Base-by-base conservation (phyloP, 1,140 invertebrate species). In the Lordiphosa stackelbergi region DNA sequence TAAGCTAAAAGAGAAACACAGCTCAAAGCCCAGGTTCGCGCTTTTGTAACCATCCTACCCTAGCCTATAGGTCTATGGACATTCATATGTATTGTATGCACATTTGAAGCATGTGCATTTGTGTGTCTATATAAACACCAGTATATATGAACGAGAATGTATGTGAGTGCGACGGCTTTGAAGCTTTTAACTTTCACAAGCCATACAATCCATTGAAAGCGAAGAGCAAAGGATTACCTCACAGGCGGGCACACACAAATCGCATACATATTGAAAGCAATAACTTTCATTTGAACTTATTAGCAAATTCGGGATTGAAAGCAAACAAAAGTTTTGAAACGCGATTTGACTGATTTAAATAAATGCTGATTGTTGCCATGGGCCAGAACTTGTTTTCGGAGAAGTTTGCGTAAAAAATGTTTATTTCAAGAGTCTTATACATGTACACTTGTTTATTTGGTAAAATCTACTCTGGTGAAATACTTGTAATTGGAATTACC, bases 171-270 rank as follows among this genome's bases (percentile, higher is more conserved):
- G 43, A 46, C 28, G 31, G 31, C 13, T 12, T 49, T 37, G 35
- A 11, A 49, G 35, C 47, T 49, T 37, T 49, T 31, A 36, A 49
- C 47, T 49, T 49, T 49, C 47, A 49, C 47, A 49, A 13, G 34
- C 47, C 9, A 22, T n/a, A 12, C 31, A 49, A 49, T 12, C 31
- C 24, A 19, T 28, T 46, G 10, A 42, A 42, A 42, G 19, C 5
- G 24, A 36, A 36, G 34, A 49, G 35, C 34, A 36, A 59, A 59
- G 56, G 56, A 59, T 59, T 59, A 52, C 38, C 42, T 45, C 24
- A 46, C 31, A 34, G 31, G 43, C 41, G 42, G 35, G 5, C 35
- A 58, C 9, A 31, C 31, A 35, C 55, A 31, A 8, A 31, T 31
- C 28, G 6, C 13, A 48, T n/a, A 16, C 40, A 34, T 47, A 46